phyloP scores from a whole-genome alignment of 2,797 vertebrate genomes.

The Otolemur crassicaudatus region DNA sequence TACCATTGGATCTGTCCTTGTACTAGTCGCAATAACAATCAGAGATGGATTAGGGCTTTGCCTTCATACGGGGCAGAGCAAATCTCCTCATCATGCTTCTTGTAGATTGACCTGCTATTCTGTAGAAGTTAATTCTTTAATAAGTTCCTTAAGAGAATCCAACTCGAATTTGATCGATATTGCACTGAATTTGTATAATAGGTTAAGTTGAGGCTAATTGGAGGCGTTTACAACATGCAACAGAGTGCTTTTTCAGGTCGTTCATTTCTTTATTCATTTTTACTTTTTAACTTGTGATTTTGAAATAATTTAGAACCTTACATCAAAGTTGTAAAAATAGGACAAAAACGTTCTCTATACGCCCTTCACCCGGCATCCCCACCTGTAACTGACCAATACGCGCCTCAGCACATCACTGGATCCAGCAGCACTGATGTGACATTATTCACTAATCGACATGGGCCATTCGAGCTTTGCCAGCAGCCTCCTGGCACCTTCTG shows the following conservation, averaged over 20 bases:
- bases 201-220: background rate
- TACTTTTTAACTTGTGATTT: background rate
- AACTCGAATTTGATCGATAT: background rate
- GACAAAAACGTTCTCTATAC: background rate
- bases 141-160: background rate
- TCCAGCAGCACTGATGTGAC: fast-evolving
- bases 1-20: background rate
- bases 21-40: background rate
- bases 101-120: background rate
- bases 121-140: background rate
- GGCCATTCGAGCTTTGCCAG: fast-evolving
- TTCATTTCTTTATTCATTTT: background rate
- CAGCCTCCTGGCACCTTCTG: background rate
- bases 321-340: background rate
- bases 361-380: background rate
- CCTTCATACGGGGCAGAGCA: background rate
- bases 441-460: fast-evolving
- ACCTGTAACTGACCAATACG: background rate
- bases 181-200: background rate
- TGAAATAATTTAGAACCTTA: background rate
- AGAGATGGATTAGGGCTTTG: background rate
- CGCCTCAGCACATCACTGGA: too few relatives aligned
- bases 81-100: background rate
- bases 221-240: background rate
- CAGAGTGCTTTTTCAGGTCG: background rate